Percentiles rank a stretch among this genome's conserved stretches.
Conservation (phyloP, 2,797 vertebrate species). For the Esox lucius region DNA sequence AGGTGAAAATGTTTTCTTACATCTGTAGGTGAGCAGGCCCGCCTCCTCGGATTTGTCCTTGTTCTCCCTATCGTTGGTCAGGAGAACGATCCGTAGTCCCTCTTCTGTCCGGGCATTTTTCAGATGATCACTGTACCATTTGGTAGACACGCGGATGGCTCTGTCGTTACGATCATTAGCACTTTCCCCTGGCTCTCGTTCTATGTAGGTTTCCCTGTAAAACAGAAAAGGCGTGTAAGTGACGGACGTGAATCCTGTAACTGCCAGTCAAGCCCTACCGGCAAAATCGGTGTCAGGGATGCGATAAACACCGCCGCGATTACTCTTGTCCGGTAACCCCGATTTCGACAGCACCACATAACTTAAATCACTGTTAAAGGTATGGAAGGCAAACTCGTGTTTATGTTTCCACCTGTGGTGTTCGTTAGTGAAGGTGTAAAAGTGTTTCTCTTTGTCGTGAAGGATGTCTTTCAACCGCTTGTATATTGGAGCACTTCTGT, state of each 20-base stretch:
- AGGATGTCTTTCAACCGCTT: conserved; percentile 91
- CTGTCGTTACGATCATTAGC: conserved; percentile 94
- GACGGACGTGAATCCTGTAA: too few relatives aligned
- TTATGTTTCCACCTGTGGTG: conserved; percentile 84
- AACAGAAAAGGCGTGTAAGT: too few relatives aligned
- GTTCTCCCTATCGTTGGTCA: conserved; percentile 92
- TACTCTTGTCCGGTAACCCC: background rate
- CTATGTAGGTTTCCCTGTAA: conserved; percentile 89
- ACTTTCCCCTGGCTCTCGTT: conserved; percentile 88
- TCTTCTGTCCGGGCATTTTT: conserved; percentile 56
- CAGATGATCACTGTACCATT: conserved; percentile 92
- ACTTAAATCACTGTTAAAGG: background rate
- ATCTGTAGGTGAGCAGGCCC: conserved; percentile 85
- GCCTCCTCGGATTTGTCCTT: conserved; percentile 87
- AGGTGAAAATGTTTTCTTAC: conserved; percentile 65
- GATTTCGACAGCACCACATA: background rate
- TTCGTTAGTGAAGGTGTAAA: conserved; percentile 96
- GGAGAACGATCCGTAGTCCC: conserved; percentile 80
- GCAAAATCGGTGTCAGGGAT: background rate
- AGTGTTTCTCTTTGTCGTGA: conserved; percentile 86
- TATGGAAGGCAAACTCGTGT: background rate
- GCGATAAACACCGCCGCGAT: background rate
- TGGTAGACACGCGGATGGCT: conserved; percentile 87
- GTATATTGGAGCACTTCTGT: conserved; percentile 89
- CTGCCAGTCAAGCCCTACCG: background rate